Evolutionary conservation across 2,113 vertebrate species (phyloP).

Genomic region (Ammodytes marinus): DNA sequence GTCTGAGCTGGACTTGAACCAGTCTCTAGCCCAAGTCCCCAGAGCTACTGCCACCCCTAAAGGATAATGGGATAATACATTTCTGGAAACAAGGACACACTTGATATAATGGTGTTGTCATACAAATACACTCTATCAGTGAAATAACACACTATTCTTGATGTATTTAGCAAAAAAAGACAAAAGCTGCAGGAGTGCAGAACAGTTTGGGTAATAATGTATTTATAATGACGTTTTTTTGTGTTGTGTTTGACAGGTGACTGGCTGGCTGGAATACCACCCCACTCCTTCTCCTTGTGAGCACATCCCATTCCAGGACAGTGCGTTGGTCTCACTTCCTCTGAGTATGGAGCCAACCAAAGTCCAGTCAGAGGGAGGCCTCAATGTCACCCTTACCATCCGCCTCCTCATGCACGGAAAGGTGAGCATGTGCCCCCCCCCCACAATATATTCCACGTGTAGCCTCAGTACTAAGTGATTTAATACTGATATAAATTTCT

Average conservation of each 20-base stretch:
- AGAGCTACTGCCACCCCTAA: no score
- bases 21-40: no score
- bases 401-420: conserved; percentile 99
- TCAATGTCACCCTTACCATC: conserved; percentile 98
- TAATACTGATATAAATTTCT: neutral
- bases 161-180: neutral
- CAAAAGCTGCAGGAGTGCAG: neutral
- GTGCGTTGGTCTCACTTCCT: conserved; percentile 5
- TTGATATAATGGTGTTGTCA: neutral
- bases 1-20: no score
- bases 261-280: conserved; percentile 82
- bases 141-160: no score
- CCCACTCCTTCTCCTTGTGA: conserved; percentile 65
- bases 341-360: conserved; percentile 95
- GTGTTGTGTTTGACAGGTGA: conserved; percentile 82
- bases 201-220: neutral
- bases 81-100: neutral
- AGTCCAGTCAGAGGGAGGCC: conserved; percentile 93
- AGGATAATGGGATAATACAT: no score
- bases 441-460: neutral
- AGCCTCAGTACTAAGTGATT: neutral
- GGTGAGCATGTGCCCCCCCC: conserved; percentile 80
- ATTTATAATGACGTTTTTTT: conserved; percentile 2
- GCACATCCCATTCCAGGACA: conserved; percentile 48
- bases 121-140: neutral